Conservation (phyloP, 2,888 invertebrate genomes). For the Macrophya alboannulata region DNA sequence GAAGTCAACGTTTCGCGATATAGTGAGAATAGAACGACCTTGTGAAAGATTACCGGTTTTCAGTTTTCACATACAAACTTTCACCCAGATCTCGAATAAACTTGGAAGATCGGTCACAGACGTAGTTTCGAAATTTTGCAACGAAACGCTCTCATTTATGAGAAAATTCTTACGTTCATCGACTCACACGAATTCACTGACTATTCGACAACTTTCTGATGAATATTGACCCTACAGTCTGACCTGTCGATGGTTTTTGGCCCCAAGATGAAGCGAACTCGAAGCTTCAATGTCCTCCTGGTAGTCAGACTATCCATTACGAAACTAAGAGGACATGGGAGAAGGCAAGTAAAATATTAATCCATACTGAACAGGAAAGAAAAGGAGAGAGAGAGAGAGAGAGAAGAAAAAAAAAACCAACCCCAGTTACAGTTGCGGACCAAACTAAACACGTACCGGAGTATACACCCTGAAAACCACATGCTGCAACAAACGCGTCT, state of each 20-base stretch:
- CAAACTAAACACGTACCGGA: slow-evolving; percentile 33
- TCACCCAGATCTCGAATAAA: neutral
- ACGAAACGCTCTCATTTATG: slow-evolving; percentile 10
- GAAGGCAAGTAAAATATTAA: slow-evolving; percentile 28
- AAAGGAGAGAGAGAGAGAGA: neutral
- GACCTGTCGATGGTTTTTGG: neutral
- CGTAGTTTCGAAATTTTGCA: neutral
- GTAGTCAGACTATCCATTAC: neutral
- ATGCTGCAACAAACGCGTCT: slow-evolving; percentile 39
- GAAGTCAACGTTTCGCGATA: slow-evolving; percentile 18
- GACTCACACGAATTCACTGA: neutral
- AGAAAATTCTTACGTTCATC: neutral
- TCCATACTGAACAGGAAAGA: slow-evolving; percentile 23
- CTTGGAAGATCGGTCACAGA: neutral
- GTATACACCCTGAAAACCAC: neutral
- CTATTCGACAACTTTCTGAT: neutral
- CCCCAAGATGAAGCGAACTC: neutral
- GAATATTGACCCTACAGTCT: slow-evolving; percentile 15
- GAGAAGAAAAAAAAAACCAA: neutral
- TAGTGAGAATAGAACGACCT: neutral
- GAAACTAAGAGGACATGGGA: neutral
- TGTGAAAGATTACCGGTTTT: neutral
- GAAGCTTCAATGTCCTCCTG: neutral
- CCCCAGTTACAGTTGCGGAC: slow-evolving; percentile 8
- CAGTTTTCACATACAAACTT: slow-evolving; percentile 4